A percentile compares a stretch with the other conserved stretches of the same genome.
Conservation (phyloP, 2,113 vertebrate genomes). For the Anhinga rufa region DNA sequence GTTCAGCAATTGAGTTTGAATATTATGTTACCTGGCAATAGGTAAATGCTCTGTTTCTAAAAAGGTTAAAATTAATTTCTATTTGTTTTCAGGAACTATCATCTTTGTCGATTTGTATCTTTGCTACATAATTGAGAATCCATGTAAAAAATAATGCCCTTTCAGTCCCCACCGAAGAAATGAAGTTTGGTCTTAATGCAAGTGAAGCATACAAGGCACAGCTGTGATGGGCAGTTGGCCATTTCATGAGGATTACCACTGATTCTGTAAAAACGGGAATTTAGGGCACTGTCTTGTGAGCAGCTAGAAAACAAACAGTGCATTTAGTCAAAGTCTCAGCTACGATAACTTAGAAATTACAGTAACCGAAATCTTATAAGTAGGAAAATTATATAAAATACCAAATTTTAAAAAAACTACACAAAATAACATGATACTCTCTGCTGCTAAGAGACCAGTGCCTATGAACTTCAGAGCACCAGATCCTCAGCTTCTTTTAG, state of each 20-base stretch:
- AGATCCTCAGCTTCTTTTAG: neutral
- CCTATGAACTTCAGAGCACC: neutral
- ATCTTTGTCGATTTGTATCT: neutral
- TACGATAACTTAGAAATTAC: neutral
- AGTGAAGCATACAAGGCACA: slow-evolving; percentile 21
- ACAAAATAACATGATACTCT: neutral
- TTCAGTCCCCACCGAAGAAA: neutral
- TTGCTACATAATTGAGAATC: neutral
- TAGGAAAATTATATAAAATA: neutral
- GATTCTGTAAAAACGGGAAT: neutral
- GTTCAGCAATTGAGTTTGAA: neutral
- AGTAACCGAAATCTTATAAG: neutral
- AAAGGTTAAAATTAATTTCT: neutral
- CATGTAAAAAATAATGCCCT: slow-evolving; percentile 13
- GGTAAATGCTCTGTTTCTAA: neutral
- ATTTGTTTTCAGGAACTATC: neutral
- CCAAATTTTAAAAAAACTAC: neutral
- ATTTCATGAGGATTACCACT: neutral
- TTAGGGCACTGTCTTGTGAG: neutral
- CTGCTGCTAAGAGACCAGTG: neutral
- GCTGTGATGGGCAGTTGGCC: slow-evolving; percentile 15
- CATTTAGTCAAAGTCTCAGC: neutral
- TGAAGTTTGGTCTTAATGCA: neutral
- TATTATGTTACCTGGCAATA: neutral
- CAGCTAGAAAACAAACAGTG: neutral